These are phyloP conservation scores for Drosophila lowei DNA, from an alignment of 1,140 invertebrate species.

Conservation along the genomic window DNA sequence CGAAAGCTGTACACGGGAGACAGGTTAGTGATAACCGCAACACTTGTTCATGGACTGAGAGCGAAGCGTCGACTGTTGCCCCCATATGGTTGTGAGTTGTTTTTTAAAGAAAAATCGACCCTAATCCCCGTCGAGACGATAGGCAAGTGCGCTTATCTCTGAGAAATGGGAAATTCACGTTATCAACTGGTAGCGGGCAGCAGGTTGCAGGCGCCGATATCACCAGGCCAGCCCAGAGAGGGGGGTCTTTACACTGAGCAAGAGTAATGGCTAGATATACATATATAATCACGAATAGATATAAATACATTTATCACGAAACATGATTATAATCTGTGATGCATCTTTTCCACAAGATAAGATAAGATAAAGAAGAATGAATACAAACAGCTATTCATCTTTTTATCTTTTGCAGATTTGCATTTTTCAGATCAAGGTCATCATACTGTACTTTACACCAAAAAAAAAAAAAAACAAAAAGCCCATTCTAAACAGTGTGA, in stretches of 20 bases:
- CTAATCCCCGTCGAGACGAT: constrained; percentile 61
- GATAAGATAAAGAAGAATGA: background rate
- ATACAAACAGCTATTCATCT: background rate
- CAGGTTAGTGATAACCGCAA: constrained; percentile 41
- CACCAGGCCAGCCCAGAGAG: constrained; percentile 7
- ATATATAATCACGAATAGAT: background rate
- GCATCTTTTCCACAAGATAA: background rate
- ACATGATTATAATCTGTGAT: no score
- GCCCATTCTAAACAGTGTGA: constrained; percentile 6
- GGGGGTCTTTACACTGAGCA: background rate
- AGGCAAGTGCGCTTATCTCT: constrained; percentile 61
- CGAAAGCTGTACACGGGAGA: constrained; percentile 61
- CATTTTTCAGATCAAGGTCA: constrained; percentile 1
- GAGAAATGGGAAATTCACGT: constrained; percentile 62
- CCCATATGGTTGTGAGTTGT: constrained; percentile 44
- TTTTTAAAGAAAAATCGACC: constrained; percentile 72
- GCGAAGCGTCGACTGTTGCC: constrained; percentile 56
- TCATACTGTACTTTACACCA: background rate
- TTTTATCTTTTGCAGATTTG: background rate
- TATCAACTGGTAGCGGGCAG: constrained; percentile 50
- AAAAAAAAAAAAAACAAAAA: background rate
- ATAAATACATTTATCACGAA: background rate
- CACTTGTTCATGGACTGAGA: constrained; percentile 65
- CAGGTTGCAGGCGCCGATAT: constrained; percentile 36
- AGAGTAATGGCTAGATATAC: background rate